These are phyloP conservation scores for Halichoeres trimaculatus DNA, from an alignment of 2,113 vertebrate genomes.

Conservation along the genomic window DNA sequence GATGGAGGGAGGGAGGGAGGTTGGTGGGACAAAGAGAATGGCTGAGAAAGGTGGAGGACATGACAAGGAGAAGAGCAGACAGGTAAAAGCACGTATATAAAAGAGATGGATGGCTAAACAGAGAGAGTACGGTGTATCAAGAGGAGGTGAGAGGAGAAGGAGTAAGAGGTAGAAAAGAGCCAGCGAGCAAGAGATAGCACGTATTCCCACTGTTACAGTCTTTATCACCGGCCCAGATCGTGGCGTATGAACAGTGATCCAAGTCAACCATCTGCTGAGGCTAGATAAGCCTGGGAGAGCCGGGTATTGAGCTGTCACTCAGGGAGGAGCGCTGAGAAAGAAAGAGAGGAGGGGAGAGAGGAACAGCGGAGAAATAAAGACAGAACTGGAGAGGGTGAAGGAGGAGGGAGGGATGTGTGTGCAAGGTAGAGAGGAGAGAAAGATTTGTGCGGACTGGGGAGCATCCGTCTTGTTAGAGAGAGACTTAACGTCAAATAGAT, in stretches of 20 bases:
- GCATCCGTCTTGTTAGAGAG: conserved; percentile 60
- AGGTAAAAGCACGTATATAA: conserved; percentile 39
- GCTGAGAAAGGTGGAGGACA: conserved; percentile 64
- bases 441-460: conserved; percentile 75
- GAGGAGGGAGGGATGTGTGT: conserved; percentile 38
- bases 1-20: conserved; percentile 24
- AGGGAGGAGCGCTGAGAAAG: conserved; percentile 75
- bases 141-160: conserved; percentile 48
- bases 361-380: conserved; percentile 56
- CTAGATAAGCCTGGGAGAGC: conserved; percentile 97
- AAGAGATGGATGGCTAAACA: not conserved
- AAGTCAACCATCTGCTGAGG: conserved; percentile 99
- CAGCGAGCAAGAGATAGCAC: conserved; percentile 53
- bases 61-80: conserved; percentile 51
- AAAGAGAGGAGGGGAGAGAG: conserved; percentile 54
- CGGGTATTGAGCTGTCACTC: conserved; percentile 96
- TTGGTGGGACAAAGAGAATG: conserved; percentile 46
- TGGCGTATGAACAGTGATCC: conserved; percentile 98
- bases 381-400: conserved; percentile 39
- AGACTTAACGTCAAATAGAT: conserved; percentile 75
- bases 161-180: conserved; percentile 54
- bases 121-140: conserved; percentile 33
- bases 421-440: conserved; percentile 56
- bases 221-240: conserved; percentile 96
- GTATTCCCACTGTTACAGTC: conserved; percentile 75